phyloP scores from a whole-genome alignment of 35 echinoderm and acorn worm genomes.

The Ophiothrix spiculata region DNA sequence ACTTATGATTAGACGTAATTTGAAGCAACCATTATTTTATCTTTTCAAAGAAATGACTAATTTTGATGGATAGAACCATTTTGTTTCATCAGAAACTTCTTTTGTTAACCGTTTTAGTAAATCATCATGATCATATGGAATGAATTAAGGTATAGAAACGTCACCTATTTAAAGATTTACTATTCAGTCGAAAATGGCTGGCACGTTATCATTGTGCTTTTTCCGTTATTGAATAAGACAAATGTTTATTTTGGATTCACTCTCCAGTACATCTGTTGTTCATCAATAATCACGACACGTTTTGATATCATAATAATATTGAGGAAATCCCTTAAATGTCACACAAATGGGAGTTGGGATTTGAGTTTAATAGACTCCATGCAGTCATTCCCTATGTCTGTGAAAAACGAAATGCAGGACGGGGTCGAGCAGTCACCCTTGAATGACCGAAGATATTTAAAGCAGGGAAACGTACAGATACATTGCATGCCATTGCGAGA shows the following conservation, averaged over 20 bases:
- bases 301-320: constrained; percentile 13
- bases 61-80: too few relatives aligned
- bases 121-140: too few relatives aligned
- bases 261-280: constrained; percentile 9
- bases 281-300: constrained; percentile 6
- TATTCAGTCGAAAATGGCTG: too few relatives aligned
- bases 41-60: too few relatives aligned
- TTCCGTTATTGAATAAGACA: neutral
- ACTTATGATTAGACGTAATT: too few relatives aligned
- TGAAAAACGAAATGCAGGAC: constrained; percentile 2
- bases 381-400: constrained; percentile 3
- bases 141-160: too few relatives aligned
- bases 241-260: constrained; percentile 13
- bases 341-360: constrained; percentile 8
- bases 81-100: too few relatives aligned
- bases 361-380: constrained; percentile 16
- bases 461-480: neutral
- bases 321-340: constrained; percentile 9
- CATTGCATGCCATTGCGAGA: neutral
- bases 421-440: neutral
- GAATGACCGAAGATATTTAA: constrained; percentile 13
- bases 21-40: too few relatives aligned
- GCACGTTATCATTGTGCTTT: neutral
- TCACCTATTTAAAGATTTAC: too few relatives aligned
- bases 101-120: too few relatives aligned